These are phyloP conservation scores for Nymphalis io DNA, from an alignment of 1,140 invertebrate genomes.

Conservation along the genomic window DNA sequence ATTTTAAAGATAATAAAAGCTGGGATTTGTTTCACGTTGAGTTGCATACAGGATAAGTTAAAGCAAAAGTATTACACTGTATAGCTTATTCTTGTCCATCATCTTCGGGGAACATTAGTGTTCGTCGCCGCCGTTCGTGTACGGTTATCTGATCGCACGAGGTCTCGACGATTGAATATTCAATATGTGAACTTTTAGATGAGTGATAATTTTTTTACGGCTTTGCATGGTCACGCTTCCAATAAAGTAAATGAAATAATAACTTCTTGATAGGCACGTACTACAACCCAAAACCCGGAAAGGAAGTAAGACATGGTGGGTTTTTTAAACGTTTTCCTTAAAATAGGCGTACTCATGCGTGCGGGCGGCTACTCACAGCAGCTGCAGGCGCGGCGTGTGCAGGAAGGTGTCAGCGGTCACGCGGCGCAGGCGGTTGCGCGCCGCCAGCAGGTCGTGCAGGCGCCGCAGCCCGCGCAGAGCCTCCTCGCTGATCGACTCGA, in stretches of 20 bases:
- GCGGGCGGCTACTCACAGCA: slow-evolving; percentile 87
- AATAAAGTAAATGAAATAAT: background rate
- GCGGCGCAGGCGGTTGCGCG: slow-evolving; percentile 89
- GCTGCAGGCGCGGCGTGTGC: slow-evolving; percentile 89
- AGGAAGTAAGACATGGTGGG: too few species aligned
- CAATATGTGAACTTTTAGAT: background rate
- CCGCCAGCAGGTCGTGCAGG: slow-evolving; percentile 92
- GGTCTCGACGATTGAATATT: slow-evolving; percentile 11
- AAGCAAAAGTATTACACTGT: background rate
- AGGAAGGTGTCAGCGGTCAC: slow-evolving; percentile 90
- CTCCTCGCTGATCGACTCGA: slow-evolving; percentile 85
- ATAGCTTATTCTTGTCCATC: background rate
- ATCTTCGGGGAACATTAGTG: background rate
- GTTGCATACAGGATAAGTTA: too few species aligned
- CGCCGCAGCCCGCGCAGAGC: slow-evolving; percentile 86
- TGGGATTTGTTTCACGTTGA: too few species aligned
- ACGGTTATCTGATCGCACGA: background rate
- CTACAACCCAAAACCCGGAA: background rate
- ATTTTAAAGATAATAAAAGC: too few species aligned
- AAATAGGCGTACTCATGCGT: too few species aligned
- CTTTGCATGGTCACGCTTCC: background rate
- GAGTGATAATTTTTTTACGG: slow-evolving; percentile 15
- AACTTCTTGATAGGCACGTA: background rate
- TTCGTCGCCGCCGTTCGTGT: background rate
- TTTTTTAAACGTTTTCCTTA: too few species aligned